A percentile compares a stretch with the other conserved stretches of the same genome.
phyloP scores from a whole-genome alignment of 2,888 invertebrate genomes.

The Caenorhabditis sp. region DNA sequence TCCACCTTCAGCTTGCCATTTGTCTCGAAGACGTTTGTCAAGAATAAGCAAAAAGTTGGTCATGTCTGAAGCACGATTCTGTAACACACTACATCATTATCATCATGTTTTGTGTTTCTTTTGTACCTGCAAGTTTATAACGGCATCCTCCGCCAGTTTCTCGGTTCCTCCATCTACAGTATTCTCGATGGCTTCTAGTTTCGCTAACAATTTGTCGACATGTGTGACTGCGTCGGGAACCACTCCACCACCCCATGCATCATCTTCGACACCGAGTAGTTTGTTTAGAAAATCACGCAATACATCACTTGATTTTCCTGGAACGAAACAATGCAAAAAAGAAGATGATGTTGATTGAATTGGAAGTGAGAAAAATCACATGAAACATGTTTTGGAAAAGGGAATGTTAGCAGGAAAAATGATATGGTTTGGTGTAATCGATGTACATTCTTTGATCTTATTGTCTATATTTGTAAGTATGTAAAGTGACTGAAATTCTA shows the following conservation, averaged over 20 bases:
- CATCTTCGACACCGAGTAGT: slow-evolving; percentile 56
- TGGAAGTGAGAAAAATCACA: not conserved
- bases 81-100: not conserved
- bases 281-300: slow-evolving; percentile 60
- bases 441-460: no score
- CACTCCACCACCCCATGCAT: slow-evolving; percentile 23
- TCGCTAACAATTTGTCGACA: slow-evolving; percentile 20
- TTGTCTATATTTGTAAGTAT: no score
- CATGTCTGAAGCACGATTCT: slow-evolving; percentile 4
- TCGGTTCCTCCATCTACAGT: slow-evolving; percentile 11
- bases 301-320: slow-evolving; percentile 58
- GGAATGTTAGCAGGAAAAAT: no score
- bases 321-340: slow-evolving; percentile 3
- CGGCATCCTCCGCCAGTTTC: not conserved
- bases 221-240: slow-evolving; percentile 9
- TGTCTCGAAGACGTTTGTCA: slow-evolving; percentile 18
- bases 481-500: no score
- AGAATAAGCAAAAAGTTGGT: slow-evolving; percentile 2
- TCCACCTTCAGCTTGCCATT: slow-evolving; percentile 33
- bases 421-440: no score
- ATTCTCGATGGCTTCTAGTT: slow-evolving; percentile 24
- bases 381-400: not conserved
- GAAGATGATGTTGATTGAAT: not conserved
- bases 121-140: not conserved
- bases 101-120: not conserved